phyloP scores from a whole-genome alignment of 2,888 invertebrate species.

The Ectemnius continuus region DNA sequence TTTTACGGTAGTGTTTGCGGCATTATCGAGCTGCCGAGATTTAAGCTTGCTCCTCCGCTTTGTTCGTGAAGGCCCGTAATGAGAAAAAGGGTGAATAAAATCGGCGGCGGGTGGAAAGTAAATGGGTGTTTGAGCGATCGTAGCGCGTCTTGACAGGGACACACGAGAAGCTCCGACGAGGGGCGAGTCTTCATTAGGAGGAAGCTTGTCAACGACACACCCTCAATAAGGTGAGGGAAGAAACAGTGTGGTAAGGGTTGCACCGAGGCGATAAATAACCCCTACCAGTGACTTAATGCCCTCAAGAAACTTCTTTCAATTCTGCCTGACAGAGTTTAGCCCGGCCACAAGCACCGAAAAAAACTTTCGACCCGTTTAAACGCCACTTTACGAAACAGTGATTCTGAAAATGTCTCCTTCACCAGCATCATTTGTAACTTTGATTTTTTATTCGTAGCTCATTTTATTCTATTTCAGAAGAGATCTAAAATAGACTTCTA shows the following conservation, averaged over 20 bases:
- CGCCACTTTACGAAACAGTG: slow-evolving; percentile 20
- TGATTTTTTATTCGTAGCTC: not conserved
- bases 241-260: slow-evolving; percentile 69
- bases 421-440: slow-evolving; percentile 5
- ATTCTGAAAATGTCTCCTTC: slow-evolving; percentile 21
- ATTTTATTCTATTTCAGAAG: not conserved
- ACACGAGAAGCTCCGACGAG: slow-evolving; percentile 34
- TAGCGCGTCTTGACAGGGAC: slow-evolving; percentile 42
- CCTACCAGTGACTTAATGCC: slow-evolving; percentile 70
- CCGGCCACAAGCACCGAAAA: slow-evolving; percentile 20
- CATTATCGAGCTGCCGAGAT: slow-evolving; percentile 11
- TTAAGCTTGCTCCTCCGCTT: slow-evolving; percentile 22
- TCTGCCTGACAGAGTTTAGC: slow-evolving; percentile 32
- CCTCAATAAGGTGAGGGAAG: slow-evolving; percentile 59
- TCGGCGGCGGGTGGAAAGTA: slow-evolving; percentile 42
- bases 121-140: slow-evolving; percentile 56
- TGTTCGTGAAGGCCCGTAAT: slow-evolving; percentile 15
- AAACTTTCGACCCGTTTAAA: slow-evolving; percentile 36
- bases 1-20: not conserved
- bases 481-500: not conserved
- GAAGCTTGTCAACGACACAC: slow-evolving; percentile 71
- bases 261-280: slow-evolving; percentile 70
- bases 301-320: slow-evolving; percentile 63
- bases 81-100: slow-evolving; percentile 42
- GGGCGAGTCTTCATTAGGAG: slow-evolving; percentile 73